Base-by-base conservation (phyloP, 2,797 vertebrate genomes). In the Erithacus rubecula region DNA sequence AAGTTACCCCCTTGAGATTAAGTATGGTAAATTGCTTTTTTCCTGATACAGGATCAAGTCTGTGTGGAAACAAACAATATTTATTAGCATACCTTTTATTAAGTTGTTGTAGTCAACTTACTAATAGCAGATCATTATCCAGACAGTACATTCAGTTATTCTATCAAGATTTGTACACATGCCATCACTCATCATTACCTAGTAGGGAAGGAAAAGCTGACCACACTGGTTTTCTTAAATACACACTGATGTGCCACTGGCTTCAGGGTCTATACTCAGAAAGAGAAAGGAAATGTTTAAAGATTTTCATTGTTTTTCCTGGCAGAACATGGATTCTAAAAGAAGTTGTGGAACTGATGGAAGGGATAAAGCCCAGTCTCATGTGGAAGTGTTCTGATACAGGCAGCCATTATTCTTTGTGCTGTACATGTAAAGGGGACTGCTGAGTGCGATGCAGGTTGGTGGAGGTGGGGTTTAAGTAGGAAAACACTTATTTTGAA, bases 61-160 rank as follows among this genome's bases (percentile, higher is more conserved):
- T 39, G 11, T 52, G 24, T 47, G 80, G 41, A 79, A 94, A 64
- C 12, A n/a, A 22, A 58, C 8, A 79, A 13, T 72, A 65, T 65
- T 89, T 91, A 67, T 74, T 81, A 76, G 29, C 32, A 36, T 71
- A 74, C 5, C 29, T 84, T 78, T 64, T 53, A 64, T 81, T 84
- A 82, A 76, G 39, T 27, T 78, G 11, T 37, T 81, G 5, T 11
- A 89, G 29, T 34, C 27, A 26, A n/a, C 19, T 71, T 70, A 58
- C 22, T 75, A 81, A 67, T 81, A 75, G 30, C 43, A 86, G 62
- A 29, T 60, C 21, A 56, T 51, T 64, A 34, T 43, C 24, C 63
- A 74, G 63, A 41, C 15, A 71, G 58, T 71, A 74, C 87, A 77
- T 70, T 67, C n/a, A 47, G 11, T 81, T 81, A 43, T 68, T 62